Percentiles rank a stretch among this genome's conserved stretches.
These are phyloP conservation scores for Malaclemys terrapin DNA, from an alignment of 2,113 vertebrate genomes.

Conservation along the genomic window DNA sequence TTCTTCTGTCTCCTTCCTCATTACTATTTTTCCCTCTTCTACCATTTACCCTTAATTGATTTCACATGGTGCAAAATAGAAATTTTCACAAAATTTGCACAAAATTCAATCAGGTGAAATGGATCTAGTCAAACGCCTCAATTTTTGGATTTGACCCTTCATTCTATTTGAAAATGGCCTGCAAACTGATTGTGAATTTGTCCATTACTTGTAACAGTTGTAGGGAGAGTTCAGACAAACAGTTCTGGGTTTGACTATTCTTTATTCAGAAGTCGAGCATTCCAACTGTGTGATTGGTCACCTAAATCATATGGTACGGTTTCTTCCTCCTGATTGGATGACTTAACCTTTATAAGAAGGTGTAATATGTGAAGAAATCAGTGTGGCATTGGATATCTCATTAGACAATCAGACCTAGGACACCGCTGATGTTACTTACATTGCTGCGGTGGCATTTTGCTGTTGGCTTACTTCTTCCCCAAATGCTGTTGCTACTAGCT, in stretches of 20 bases:
- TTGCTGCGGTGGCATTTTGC: conserved; percentile 10
- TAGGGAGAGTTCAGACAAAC: conserved; percentile 50
- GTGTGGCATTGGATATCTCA: conserved; percentile 13
- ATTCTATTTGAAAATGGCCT: neutral
- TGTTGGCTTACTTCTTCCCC: conserved; percentile 16
- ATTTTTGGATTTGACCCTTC: neutral
- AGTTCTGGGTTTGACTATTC: conserved; percentile 45
- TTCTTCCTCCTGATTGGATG: conserved; percentile 60
- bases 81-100: neutral
- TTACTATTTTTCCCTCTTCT: neutral
- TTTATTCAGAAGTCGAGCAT: conserved; percentile 35
- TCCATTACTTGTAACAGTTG: conserved; percentile 30
- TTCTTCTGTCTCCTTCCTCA: neutral
- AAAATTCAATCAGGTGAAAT: neutral
- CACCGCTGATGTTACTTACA: neutral
- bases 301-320: neutral
- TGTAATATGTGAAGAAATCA: conserved; percentile 12
- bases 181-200: conserved; percentile 9
- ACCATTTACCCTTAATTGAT: neutral
- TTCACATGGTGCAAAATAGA: neutral
- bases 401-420: neutral
- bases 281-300: conserved; percentile 42
- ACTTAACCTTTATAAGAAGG: conserved; percentile 43
- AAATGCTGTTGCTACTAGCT: neutral
- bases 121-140: neutral